A percentile compares a stretch with the other conserved stretches of the same genome.
Conservation (phyloP, 2,797 vertebrate genomes). For the Scolopax rusticola region DNA sequence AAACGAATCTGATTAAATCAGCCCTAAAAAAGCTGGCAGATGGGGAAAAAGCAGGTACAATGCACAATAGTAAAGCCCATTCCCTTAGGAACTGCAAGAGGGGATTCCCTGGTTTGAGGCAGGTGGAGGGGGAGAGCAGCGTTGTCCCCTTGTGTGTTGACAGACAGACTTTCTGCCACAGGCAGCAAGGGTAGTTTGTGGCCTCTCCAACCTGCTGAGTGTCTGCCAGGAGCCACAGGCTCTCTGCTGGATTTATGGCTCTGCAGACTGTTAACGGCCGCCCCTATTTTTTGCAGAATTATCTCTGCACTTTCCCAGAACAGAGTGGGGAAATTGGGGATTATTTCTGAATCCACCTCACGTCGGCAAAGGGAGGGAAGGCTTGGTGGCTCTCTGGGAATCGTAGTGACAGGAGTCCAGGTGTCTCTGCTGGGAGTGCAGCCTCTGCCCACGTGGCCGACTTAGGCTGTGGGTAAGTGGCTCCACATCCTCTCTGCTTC, state of each 20-base stretch:
- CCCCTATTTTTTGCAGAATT: not conserved
- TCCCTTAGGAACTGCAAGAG: not conserved
- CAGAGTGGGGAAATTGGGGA: not conserved
- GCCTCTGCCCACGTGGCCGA: not conserved
- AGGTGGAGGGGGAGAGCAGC: not conserved
- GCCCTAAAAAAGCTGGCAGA: not conserved
- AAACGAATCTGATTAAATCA: not conserved
- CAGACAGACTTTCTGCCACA: not conserved
- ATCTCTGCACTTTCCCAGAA: not conserved
- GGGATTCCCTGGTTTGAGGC: not conserved
- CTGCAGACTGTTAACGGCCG: not conserved
- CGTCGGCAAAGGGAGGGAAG: not conserved
- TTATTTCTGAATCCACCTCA: not conserved
- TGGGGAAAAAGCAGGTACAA: not conserved
- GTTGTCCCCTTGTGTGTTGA: not conserved
- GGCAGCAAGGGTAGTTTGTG: not conserved
- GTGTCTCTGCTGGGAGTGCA: not conserved
- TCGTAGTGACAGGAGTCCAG: not conserved
- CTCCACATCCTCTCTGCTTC: not conserved
- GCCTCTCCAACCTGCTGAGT: not conserved
- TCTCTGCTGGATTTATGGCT: not conserved
- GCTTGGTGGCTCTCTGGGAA: not conserved
- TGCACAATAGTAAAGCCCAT: not conserved
- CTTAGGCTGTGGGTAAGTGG: not conserved
- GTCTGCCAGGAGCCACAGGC: not conserved